Conservation (phyloP, 2,797 vertebrate genomes). For the Smutsia temminckii region DNA sequence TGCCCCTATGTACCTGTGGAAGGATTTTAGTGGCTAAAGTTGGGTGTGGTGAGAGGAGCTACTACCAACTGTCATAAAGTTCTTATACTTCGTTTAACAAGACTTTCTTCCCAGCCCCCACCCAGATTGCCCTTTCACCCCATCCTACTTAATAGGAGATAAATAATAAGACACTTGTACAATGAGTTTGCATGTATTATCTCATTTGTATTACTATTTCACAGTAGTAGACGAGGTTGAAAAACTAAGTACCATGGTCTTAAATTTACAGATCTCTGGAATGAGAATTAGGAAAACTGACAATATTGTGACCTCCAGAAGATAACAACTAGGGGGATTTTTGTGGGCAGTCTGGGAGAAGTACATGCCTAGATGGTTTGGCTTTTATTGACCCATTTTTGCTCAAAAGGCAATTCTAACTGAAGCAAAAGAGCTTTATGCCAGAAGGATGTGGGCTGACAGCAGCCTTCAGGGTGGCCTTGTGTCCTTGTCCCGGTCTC, state of each 20-base stretch:
- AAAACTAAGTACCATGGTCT: conserved; percentile 18
- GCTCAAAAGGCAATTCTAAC: conserved; percentile 40
- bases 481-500: background rate
- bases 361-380: conserved; percentile 7
- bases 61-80: background rate
- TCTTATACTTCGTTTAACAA: background rate
- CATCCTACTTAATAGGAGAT: background rate
- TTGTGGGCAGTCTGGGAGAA: conserved; percentile 26
- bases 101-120: background rate
- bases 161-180: background rate
- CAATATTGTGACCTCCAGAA: conserved; percentile 58
- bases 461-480: background rate
- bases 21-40: background rate
- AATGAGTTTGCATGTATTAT: background rate
- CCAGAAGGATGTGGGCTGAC: background rate
- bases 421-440: conserved; percentile 47
- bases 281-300: conserved; percentile 36
- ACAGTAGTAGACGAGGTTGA: background rate
- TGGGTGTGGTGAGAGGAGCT: background rate
- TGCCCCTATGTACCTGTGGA: background rate
- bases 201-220: background rate
- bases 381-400: conserved; percentile 49
- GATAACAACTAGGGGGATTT: background rate
- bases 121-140: background rate
- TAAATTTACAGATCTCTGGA: conserved; percentile 36